These are phyloP conservation scores for Trichonephila inaurata DNA, from an alignment of 1,140 invertebrate species.

Conservation along the genomic window DNA sequence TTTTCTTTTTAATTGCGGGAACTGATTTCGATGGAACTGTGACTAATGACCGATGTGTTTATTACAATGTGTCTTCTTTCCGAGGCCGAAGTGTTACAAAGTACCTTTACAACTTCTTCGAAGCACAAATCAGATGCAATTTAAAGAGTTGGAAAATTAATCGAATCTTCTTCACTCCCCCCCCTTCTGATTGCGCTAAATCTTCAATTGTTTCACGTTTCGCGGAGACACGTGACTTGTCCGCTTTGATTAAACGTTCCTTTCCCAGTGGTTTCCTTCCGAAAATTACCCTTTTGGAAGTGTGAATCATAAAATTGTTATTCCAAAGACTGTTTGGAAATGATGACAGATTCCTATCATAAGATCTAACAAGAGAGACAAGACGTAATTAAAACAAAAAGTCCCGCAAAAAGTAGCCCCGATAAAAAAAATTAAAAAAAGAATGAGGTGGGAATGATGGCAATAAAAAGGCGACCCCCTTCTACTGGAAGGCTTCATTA, in stretches of 20 bases:
- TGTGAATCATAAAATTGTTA: constrained; percentile 32
- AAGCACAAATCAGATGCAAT: background rate
- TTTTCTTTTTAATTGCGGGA: too few species aligned
- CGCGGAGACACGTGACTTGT: background rate
- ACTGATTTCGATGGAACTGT: too few species aligned
- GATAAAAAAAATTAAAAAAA: background rate
- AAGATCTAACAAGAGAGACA: constrained; percentile 34
- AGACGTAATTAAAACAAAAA: constrained; percentile 35
- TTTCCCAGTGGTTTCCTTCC: background rate
- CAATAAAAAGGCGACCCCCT: background rate
- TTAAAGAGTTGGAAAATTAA: background rate
- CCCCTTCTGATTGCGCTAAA: too few species aligned
- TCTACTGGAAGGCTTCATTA: constrained; percentile 13
- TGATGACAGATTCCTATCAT: constrained; percentile 28
- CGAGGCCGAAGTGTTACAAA: background rate
- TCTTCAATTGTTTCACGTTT: background rate
- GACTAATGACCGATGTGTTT: background rate
- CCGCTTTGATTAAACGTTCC: background rate
- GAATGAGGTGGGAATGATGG: background rate
- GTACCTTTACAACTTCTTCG: background rate
- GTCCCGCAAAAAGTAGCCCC: background rate
- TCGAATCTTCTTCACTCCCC: too few species aligned
- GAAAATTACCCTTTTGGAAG: constrained; percentile 33
- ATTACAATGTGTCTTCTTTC: too few species aligned
- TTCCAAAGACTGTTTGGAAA: background rate